Base-by-base conservation (phyloP, 2,797 vertebrate species). In the Australoheros facetus region DNA sequence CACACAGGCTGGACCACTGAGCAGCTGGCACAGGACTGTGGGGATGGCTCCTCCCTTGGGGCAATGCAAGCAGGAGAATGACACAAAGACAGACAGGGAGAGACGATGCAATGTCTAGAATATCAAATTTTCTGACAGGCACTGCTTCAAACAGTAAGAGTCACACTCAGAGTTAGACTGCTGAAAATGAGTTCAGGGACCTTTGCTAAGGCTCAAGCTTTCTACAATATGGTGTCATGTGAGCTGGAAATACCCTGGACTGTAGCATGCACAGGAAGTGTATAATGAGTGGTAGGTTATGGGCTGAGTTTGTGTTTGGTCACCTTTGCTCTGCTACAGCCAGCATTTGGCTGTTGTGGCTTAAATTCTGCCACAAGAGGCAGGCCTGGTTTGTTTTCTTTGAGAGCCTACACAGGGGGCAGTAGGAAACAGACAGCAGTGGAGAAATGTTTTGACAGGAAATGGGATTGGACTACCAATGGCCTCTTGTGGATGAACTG, bases 1-100 rank as follows among this genome's bases (percentile, higher is more conserved):
- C 89, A 89, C 88, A 72, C 84, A 89, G 86, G 88, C 92, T 93
- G 92, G 92, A 93, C 94, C 93, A 93, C 89, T 94, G 93, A 94
- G 93, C 93, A 93, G 93, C 91, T 93, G 92, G 93, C 92, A 90
- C 87, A 87, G 88, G 87, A 88, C 90, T 74, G 51, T 30, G 53
- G 90, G 89, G 93, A 92, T 91, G 91, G 82, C 78, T 91, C 88
- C 79, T 92, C 92, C 94, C 94, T 85, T 76, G 92, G 92, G 93
- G 91, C 82, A 66, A 84, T 28, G 75, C 84, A 75, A 79, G 74
- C 54, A 59, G 78, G 71, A 86, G 87, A 89, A 83, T 92, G 93
- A 91, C 92, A 93, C 83, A 81, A 79, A 94, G 91, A 92, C 87
- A 93, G 94, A 94, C 89, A 92, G 92, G 77, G 86, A 90, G 90